Evolutionary conservation across 2,888 invertebrate species (phyloP).

Genomic region (Netelia virgata): DNA sequence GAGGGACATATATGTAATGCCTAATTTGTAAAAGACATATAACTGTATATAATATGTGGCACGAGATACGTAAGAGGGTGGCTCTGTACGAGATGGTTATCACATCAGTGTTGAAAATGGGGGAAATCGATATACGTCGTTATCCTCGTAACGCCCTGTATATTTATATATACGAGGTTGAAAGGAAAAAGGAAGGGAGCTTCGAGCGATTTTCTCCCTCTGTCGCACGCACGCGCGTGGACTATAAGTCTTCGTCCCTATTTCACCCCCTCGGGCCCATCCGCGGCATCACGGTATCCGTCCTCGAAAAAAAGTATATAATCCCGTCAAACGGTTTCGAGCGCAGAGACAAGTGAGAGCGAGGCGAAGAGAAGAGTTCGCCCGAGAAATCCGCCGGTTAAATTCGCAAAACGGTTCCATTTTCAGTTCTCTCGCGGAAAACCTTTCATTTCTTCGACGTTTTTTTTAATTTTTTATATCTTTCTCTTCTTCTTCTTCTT

Average conservation of each 20-base stretch:
- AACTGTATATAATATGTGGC: slow-evolving; percentile 28
- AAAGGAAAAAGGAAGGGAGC: slow-evolving; percentile 13
- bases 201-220: neutral
- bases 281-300: slow-evolving; percentile 47
- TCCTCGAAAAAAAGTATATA: slow-evolving; percentile 61
- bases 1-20: slow-evolving; percentile 11
- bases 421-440: slow-evolving; percentile 66
- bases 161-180: neutral
- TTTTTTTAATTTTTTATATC: slow-evolving; percentile 1
- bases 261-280: slow-evolving; percentile 68
- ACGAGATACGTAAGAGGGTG: slow-evolving; percentile 49
- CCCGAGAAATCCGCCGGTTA: slow-evolving; percentile 68
- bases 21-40: slow-evolving; percentile 56
- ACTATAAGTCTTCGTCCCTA: slow-evolving; percentile 58
- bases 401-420: slow-evolving; percentile 75
- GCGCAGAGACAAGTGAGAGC: slow-evolving; percentile 43
- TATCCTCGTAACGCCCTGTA: slow-evolving; percentile 46
- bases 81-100: slow-evolving; percentile 53
- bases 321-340: slow-evolving; percentile 64
- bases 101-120: slow-evolving; percentile 61
- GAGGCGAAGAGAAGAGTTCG: slow-evolving; percentile 24
- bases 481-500: slow-evolving; percentile 20
- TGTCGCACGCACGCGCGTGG: slow-evolving; percentile 1
- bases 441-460: slow-evolving; percentile 35
- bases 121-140: slow-evolving; percentile 64